A percentile compares a stretch with the other conserved stretches of the same genome.
Conservation (phyloP, 2,888 invertebrate genomes). For the Ctenicera cuprea region DNA sequence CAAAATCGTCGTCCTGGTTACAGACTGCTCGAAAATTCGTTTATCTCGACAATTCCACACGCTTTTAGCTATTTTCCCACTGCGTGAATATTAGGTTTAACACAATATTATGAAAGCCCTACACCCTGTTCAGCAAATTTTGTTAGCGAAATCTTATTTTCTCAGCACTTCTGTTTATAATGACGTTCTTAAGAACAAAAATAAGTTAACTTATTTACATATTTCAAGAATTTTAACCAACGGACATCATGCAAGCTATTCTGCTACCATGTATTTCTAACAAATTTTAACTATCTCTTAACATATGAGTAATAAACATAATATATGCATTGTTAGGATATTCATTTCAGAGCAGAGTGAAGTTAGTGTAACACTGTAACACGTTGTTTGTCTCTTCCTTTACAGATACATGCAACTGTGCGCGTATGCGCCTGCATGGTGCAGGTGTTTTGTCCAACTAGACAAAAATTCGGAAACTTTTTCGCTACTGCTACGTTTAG, state of each 20-base stretch:
- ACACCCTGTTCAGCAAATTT: conserved; percentile 33
- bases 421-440: too few species aligned
- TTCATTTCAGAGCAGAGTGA: too few species aligned
- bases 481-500: too few species aligned
- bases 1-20: conserved; percentile 57
- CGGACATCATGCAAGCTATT: background rate
- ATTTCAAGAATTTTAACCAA: background rate
- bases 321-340: too few species aligned
- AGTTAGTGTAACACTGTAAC: too few species aligned
- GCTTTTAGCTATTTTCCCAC: conserved; percentile 42
- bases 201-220: conserved; percentile 21
- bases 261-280: too few species aligned
- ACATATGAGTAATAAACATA: too few species aligned
- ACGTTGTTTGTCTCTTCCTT: too few species aligned
- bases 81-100: conserved; percentile 42
- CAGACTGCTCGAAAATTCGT: conserved; percentile 56
- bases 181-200: conserved; percentile 20
- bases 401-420: too few species aligned
- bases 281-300: too few species aligned
- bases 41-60: conserved; percentile 45
- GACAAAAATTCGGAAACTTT: too few species aligned
- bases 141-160: conserved; percentile 29
- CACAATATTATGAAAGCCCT: conserved; percentile 37
- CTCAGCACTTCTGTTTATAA: conserved; percentile 24
- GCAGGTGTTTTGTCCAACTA: too few species aligned